Conservation (phyloP, 2,113 vertebrate genomes). For the Pogonocichla stellata region DNA sequence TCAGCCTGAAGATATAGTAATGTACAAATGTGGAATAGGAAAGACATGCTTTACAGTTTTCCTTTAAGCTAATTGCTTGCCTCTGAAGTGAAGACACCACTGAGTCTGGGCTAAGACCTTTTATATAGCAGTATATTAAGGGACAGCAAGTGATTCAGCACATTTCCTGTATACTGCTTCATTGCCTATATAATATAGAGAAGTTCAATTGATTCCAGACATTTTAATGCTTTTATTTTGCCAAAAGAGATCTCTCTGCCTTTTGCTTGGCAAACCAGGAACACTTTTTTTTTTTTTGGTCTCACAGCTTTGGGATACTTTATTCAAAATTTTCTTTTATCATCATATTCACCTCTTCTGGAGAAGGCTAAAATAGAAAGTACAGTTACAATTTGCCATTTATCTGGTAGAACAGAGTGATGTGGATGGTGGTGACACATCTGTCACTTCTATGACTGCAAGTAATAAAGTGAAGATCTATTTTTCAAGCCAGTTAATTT, state of each 20-base stretch:
- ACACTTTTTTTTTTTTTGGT: not conserved
- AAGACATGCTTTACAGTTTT: slow-evolving; percentile 56
- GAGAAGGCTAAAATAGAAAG: not conserved
- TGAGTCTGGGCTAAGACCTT: slow-evolving; percentile 25
- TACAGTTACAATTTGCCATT: not conserved
- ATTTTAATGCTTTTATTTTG: not conserved
- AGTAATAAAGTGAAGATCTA: not conserved
- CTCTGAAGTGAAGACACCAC: slow-evolving; percentile 46
- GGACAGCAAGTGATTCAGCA: slow-evolving; percentile 38
- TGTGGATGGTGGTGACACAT: not conserved
- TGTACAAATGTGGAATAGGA: slow-evolving; percentile 14
- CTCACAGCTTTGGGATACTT: not conserved
- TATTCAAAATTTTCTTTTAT: not conserved
- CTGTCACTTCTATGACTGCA: not conserved
- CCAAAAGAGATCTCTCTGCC: not conserved
- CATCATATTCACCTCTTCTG: not conserved
- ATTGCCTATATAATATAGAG: not conserved
- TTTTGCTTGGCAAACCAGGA: not conserved
- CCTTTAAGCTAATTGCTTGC: slow-evolving; percentile 59
- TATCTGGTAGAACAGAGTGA: not conserved
- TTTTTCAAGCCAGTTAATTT: not conserved
- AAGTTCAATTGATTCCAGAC: not conserved
- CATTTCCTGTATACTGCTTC: slow-evolving; percentile 13
- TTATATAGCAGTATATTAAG: not conserved
- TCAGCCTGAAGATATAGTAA: slow-evolving; percentile 6